Percentiles rank a stretch among this genome's conserved stretches.
phyloP scores from a whole-genome alignment of 1,140 invertebrate genomes.

The Linepithema humile region DNA sequence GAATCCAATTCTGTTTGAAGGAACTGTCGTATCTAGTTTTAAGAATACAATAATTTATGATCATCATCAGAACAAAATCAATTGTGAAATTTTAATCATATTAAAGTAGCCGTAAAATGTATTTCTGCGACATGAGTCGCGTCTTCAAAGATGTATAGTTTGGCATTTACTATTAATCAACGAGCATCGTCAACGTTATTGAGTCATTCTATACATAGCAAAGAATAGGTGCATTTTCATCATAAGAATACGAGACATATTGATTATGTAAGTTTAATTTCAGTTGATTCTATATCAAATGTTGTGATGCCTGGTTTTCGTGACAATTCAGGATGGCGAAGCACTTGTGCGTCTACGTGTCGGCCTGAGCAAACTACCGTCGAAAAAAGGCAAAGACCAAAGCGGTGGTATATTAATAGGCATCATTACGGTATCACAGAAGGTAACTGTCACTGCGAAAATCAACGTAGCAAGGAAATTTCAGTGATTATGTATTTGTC shows the following conservation, averaged over 20 bases:
- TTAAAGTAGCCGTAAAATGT: background rate
- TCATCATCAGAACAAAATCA: background rate
- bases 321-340: constrained; percentile 18
- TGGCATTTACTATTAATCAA: background rate
- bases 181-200: too few relatives aligned
- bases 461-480: constrained; percentile 16
- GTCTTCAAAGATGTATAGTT: background rate
- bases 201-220: background rate
- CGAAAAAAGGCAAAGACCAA: background rate
- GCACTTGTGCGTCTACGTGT: constrained; percentile 17
- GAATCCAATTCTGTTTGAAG: background rate
- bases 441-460: background rate
- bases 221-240: background rate
- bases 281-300: constrained; percentile 10
- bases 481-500: background rate
- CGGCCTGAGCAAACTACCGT: background rate
- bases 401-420: constrained; percentile 1
- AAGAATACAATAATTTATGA: background rate
- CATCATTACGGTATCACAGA: constrained; percentile 18
- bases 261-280: constrained; percentile 42
- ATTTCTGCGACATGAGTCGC: background rate
- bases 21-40: background rate
- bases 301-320: constrained; percentile 27
- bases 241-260: background rate
- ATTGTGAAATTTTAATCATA: background rate